A percentile compares a stretch with the other conserved stretches of the same genome.
These are phyloP conservation scores for Rhagoletis pomonella DNA, from an alignment of 1,140 invertebrate species.

Conservation along the genomic window DNA sequence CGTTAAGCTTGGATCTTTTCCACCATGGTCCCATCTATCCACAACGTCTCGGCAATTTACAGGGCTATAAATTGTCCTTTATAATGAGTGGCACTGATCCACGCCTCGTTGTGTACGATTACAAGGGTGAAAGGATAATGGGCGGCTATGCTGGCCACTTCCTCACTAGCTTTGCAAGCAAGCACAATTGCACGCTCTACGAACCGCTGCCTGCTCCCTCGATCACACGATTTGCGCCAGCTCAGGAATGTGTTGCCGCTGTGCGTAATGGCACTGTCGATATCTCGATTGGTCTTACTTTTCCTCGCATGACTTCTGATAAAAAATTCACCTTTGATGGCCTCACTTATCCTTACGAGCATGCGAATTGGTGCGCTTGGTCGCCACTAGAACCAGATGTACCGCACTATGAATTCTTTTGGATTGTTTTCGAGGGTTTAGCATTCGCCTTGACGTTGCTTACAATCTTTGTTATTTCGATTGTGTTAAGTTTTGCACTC, in stretches of 20 bases:
- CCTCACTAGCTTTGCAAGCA: conserved; percentile 62
- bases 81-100: conserved; percentile 64
- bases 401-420: conserved; percentile 64
- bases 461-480: conserved; percentile 55
- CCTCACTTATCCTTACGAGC: conserved; percentile 65
- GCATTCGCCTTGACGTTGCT: conserved; percentile 61
- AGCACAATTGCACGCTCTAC: conserved; percentile 61
- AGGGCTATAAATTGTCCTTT: conserved; percentile 60
- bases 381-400: conserved; percentile 66
- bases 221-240: conserved; percentile 57
- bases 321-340: conserved; percentile 55
- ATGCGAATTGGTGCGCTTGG: conserved; percentile 66
- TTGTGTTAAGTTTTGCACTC: conserved; percentile 58
- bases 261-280: conserved; percentile 66
- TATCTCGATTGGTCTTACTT: conserved; percentile 63
- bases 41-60: conserved; percentile 60
- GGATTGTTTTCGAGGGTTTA: conserved; percentile 64
- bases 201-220: conserved; percentile 57
- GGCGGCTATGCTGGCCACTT: conserved; percentile 66
- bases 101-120: conserved; percentile 63
- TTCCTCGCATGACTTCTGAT: conserved; percentile 53
- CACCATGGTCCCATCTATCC: conserved; percentile 59
- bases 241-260: conserved; percentile 60
- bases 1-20: not conserved
- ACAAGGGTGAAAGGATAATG: conserved; percentile 58